Percentiles rank a stretch among this genome's conserved stretches.
Conservation (phyloP, 2,888 invertebrate genomes). For the Hanleya hanleyi region DNA sequence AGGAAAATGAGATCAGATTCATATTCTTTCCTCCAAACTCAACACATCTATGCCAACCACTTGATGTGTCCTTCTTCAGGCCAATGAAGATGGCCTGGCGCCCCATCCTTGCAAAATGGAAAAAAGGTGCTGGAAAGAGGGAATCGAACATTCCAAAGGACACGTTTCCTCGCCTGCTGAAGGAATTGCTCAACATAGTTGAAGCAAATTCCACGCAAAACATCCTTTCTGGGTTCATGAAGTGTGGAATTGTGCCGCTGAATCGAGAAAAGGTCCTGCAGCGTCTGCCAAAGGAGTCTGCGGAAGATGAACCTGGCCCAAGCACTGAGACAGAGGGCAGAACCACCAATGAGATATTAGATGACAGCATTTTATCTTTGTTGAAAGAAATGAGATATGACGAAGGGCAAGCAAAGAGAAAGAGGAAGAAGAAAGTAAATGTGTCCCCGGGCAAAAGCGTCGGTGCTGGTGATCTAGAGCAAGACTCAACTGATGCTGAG, state of each 20-base stretch:
- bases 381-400: too few relatives aligned
- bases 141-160: background rate
- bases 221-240: background rate
- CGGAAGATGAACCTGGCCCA: too few relatives aligned
- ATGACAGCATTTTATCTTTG: too few relatives aligned
- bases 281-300: too few relatives aligned
- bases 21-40: slow-evolving; percentile 37
- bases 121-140: background rate
- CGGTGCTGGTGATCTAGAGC: too few relatives aligned
- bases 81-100: slow-evolving; percentile 32
- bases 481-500: too few relatives aligned
- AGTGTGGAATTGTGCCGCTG: background rate
- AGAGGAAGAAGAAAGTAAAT: too few relatives aligned
- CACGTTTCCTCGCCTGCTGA: background rate
- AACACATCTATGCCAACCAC: slow-evolving; percentile 39
- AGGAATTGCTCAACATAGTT: background rate
- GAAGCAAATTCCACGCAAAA: slow-evolving; percentile 2
- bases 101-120: slow-evolving; percentile 12
- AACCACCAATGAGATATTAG: too few relatives aligned
- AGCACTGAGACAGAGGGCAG: too few relatives aligned
- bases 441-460: too few relatives aligned
- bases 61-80: slow-evolving; percentile 32
- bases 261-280: background rate
- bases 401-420: too few relatives aligned
- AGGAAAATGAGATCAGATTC: slow-evolving; percentile 66